Conservation (phyloP, 2,797 vertebrate species). For the Chloroceryle inda region DNA sequence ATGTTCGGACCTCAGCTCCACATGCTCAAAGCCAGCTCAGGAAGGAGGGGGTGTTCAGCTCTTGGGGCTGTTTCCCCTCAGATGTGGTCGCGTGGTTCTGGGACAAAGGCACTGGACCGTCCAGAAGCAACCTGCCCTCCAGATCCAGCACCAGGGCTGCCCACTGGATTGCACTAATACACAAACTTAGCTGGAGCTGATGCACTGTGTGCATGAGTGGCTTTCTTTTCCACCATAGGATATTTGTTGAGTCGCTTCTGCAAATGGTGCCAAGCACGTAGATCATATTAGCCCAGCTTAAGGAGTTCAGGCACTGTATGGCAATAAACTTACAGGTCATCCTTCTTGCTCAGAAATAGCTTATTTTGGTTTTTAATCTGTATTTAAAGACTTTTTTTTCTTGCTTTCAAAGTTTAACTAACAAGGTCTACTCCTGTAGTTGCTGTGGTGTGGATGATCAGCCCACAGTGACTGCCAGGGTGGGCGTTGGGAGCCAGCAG, state of each 20-base stretch:
- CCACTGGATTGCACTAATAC: background rate
- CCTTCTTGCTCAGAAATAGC: background rate
- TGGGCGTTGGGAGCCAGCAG: background rate
- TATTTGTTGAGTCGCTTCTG: background rate
- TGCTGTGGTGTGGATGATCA: background rate
- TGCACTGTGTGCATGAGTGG: background rate
- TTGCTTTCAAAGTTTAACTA: background rate
- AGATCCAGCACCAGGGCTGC: background rate
- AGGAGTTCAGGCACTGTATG: background rate
- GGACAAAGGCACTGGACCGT: background rate
- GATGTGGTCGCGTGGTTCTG: background rate
- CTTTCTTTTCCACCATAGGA: background rate
- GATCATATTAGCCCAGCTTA: background rate
- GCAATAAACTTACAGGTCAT: background rate
- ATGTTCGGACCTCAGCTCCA: background rate
- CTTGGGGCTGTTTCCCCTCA: background rate
- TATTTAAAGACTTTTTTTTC: background rate
- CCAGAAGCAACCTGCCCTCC: background rate
- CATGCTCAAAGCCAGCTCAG: background rate
- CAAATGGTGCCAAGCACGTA: background rate
- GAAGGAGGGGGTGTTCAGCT: background rate
- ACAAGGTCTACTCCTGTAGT: background rate
- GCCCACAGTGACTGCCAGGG: accelerated
- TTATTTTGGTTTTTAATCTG: background rate
- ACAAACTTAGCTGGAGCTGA: background rate